Evolutionary conservation across 30 jellyfish, hydroid and myxozoan species (phyloP).

Genomic region (Aurelia coerulea): DNA sequence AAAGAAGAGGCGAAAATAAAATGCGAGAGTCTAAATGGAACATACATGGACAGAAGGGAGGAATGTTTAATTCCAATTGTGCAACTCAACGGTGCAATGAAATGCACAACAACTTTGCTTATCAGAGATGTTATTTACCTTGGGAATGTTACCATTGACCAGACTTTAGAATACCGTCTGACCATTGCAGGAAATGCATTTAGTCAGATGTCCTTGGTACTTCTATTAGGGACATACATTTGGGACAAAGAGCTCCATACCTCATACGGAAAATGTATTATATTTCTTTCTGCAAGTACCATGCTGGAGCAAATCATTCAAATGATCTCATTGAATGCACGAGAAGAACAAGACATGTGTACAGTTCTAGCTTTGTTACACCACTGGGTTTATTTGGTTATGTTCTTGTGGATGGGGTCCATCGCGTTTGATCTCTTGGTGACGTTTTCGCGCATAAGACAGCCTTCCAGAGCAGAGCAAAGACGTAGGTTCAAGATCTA

Average conservation of each 20-base stretch:
- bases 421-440: constrained; percentile 48
- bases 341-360: neutral
- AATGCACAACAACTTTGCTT: neutral
- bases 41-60: constrained; percentile 10
- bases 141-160: neutral
- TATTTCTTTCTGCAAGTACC: constrained; percentile 37
- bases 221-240: constrained; percentile 26
- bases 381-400: constrained; percentile 59
- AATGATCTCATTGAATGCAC: constrained; percentile 18
- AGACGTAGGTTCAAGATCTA: constrained; percentile 45
- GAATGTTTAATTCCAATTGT: neutral
- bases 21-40: constrained; percentile 32
- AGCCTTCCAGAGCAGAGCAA: constrained; percentile 26
- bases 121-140: neutral
- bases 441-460: constrained; percentile 39
- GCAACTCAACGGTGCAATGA: constrained; percentile 1
- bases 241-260: constrained; percentile 45
- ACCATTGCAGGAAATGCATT: constrained; percentile 22
- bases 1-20: constrained; percentile 6
- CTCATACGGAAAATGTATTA: constrained; percentile 44
- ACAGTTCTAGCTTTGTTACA: constrained; percentile 33
- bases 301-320: constrained; percentile 36
- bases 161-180: constrained; percentile 1
- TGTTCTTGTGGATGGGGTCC: constrained; percentile 67
- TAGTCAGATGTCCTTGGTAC: constrained; percentile 24